Conservation (phyloP, 37 sponge, comb jelly and placozoan genomes). For the Petrosia ficiformis region DNA sequence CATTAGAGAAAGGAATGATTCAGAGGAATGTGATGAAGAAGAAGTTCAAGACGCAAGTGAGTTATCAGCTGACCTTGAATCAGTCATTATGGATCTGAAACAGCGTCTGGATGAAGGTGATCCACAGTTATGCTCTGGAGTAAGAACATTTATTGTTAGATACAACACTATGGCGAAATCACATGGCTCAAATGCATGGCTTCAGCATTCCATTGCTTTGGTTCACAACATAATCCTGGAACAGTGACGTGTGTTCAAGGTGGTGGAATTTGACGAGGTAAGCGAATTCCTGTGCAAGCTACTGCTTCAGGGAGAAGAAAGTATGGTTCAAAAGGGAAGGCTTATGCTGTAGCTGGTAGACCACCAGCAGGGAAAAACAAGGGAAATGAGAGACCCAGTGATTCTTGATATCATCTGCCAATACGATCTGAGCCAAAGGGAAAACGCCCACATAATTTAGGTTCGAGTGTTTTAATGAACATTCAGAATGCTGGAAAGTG, state of each 20-base stretch:
- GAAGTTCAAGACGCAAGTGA: not conserved
- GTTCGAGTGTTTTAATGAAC: not conserved
- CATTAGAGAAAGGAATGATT: too few relatives aligned
- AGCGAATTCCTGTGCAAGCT: not conserved
- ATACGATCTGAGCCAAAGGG: not conserved
- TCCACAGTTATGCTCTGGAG: not conserved
- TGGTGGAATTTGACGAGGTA: not conserved
- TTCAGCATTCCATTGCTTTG: not conserved
- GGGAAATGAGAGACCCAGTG: not conserved
- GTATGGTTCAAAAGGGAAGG: not conserved
- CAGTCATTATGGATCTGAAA: not conserved
- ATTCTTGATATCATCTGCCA: not conserved
- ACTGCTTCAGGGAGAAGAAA: not conserved
- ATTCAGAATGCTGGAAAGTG: not conserved
- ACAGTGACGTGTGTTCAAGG: not conserved
- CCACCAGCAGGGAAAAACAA: not conserved
- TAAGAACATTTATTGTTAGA: not conserved
- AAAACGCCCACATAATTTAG: not conserved
- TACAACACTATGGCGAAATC: not conserved
- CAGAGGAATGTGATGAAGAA: too few relatives aligned
- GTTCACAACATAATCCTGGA: not conserved
- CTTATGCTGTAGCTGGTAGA: not conserved
- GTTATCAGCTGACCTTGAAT: not conserved
- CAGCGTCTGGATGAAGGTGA: not conserved
- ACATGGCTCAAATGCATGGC: not conserved